Evolutionary conservation across 2,113 vertebrate genomes (phyloP), one percentile per base, ranked within the genome.

Genomic region (Pogonocichla stellata): DNA sequence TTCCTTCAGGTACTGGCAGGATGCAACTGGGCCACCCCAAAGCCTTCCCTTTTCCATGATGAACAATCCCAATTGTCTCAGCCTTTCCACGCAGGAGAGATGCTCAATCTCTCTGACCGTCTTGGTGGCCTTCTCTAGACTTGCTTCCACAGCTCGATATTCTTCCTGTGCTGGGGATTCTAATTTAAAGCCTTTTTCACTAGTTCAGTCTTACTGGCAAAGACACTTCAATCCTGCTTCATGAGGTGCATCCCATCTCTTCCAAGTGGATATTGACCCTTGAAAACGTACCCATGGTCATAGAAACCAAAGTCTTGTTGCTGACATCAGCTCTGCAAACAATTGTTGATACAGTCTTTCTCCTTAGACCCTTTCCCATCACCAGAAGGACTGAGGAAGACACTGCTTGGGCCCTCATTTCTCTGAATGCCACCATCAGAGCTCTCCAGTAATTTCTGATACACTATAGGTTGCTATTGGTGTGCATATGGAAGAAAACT

Each of bases 71-170:
- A 25, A 2, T 50, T 72, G 31, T 43, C 22, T 42, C 26, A 33
- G 18, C 4, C 22, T 80, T 72, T 72, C 18, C 31, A 43, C 18
- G 36, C 7, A 57, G 22, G 19, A 72, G 11, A 33, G 14, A 24
- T 43, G 12, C 11, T 36, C 8, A 40, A 6, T 43, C 31, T n/a
- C 15, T 48, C 51, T 29, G 17, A 34, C 17, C 7, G 20, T 48
- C 12, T 74, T 19, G 10, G 10, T 48, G 34, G 19, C 42, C 7
- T 77, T 48, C 15, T 60, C 19, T 42, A 48, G 29, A 42, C 36
- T 50, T n/a, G 25, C 43, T 42, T 34, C 53, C 58, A 36, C 11
- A 51, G 4, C 36, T 43, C 0, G 0, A 60, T 23, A 18, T 36
- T 28, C 22, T 60, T 58, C 17, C 17, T 33, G 5, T 53, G 45